Evolutionary conservation across 2,888 invertebrate genomes (phyloP), one percentile per base, ranked within the genome.

Genomic region (Drosophila mimica): DNA sequence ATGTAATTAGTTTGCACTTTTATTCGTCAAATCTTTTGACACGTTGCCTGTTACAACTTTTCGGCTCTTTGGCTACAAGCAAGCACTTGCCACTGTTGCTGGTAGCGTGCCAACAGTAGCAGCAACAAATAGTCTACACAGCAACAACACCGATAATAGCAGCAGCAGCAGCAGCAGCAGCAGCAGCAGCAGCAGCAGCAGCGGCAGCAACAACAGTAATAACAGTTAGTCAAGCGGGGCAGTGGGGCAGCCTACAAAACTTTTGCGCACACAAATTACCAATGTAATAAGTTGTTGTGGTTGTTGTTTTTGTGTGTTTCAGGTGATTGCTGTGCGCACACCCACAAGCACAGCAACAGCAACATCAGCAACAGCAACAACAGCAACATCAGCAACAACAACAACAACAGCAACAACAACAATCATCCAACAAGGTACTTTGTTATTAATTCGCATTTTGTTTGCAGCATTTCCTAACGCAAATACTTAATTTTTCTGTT

Each of bases 361-460:
- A 13, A 11, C 61, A 40, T 3, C 59, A 40, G 17, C 43, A 43
- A 0, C 25, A 20, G 2, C 46, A 48, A 0, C 15, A 49, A 13
- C 20, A 28, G 9, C 40, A 40, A 17, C 69, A 68, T 17, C 46
- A 48, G 30, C 57, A 46, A 31, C 20, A 43, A 28, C 25, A 30
- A 25, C 40, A 40, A 15, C 75, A 67, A 34, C 46, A 48, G 48
- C 56, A 43, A 40, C 25, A 40, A 28, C 34, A 34, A 31, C 46
- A 38, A 17, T 25, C 38, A 38, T 17, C 30, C 57, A 74, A 49
- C 67, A 61, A 38, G 43, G 51, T 49, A 69, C 51, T 75, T 67
- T 66, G 87, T 74, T 88, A 83, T 89, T 83, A 83, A 83, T 71
- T 82, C 80, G 69, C 86, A 79, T 85, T 83, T 88, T 85, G 88